Conservation (phyloP, 2,113 vertebrate genomes). For the Mus pahari region DNA sequence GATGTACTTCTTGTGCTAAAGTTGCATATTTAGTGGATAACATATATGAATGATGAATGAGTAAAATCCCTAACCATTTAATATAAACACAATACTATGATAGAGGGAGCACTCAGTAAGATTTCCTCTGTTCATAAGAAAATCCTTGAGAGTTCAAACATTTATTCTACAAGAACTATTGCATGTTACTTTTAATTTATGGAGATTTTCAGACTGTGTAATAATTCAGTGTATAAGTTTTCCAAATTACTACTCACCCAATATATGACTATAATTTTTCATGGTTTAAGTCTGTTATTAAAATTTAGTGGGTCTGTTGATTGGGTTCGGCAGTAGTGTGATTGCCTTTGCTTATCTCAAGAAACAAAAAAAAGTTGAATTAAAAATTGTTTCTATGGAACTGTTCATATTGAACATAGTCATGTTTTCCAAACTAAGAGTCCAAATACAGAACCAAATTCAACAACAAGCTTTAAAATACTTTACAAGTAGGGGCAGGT, state of each 20-base stretch:
- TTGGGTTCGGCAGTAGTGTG: background rate
- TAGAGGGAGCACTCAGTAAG: background rate
- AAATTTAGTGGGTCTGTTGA: background rate
- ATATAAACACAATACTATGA: background rate
- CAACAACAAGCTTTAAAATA: too few species aligned
- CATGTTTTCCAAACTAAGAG: too few species aligned
- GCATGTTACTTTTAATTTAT: background rate
- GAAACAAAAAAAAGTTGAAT: background rate
- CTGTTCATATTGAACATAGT: too few species aligned
- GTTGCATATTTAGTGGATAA: slow-evolving; percentile 29
- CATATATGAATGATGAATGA: background rate
- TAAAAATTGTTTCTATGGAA: background rate
- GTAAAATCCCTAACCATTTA: slow-evolving; percentile 46
- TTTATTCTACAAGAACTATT: background rate
- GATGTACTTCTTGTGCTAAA: background rate
- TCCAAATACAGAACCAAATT: too few species aligned
- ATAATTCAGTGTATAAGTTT: too few species aligned
- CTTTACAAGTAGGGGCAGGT: too few species aligned
- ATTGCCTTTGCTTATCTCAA: background rate
- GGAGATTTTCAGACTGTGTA: background rate
- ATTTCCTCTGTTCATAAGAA: background rate
- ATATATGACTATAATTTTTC: slow-evolving; percentile 3
- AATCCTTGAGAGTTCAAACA: background rate
- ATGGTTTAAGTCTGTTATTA: background rate
- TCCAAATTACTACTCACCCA: slow-evolving; percentile 42